A percentile compares a stretch with the other conserved stretches of the same genome.
Evolutionary conservation across 2,888 invertebrate species (phyloP).

Genomic region (Pardosa pseudoannulata): DNA sequence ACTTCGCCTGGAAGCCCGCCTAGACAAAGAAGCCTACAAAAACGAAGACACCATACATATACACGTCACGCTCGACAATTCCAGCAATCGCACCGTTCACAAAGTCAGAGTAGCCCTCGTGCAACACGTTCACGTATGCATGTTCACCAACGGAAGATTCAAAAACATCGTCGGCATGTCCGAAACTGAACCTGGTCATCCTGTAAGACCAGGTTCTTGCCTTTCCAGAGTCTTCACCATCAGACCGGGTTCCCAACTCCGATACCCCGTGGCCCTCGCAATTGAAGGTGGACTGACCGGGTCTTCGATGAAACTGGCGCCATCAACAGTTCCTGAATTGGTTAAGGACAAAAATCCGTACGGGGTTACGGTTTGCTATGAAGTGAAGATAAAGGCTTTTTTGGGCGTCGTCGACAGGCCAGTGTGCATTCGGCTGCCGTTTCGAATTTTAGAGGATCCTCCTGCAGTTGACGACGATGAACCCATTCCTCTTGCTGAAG

Average conservation of each 20-base stretch:
- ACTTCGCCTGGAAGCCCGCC: constrained; percentile 86
- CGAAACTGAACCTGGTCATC: constrained; percentile 62
- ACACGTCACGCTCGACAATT: constrained; percentile 86
- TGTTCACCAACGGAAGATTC: constrained; percentile 96
- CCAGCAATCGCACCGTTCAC: constrained; percentile 89
- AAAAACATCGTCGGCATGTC: constrained; percentile 87
- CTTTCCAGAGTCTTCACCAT: constrained; percentile 65
- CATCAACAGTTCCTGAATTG: constrained; percentile 51
- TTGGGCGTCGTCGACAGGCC: constrained; percentile 73
- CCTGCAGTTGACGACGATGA: constrained; percentile 33
- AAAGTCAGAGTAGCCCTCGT: constrained; percentile 89
- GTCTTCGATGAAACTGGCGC: constrained; percentile 47
- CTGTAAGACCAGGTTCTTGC: constrained; percentile 65
- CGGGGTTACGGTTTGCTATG: constrained; percentile 72
- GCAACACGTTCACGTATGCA: constrained; percentile 94
- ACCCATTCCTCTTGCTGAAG: constrained; percentile 30
- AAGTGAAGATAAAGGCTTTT: constrained; percentile 71
- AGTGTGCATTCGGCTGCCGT: constrained; percentile 64
- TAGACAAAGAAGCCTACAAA: constrained; percentile 87
- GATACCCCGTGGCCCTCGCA: constrained; percentile 73
- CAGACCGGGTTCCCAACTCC: constrained; percentile 46
- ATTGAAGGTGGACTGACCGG: constrained; percentile 67
- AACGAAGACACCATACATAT: constrained; percentile 89
- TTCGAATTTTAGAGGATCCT: constrained; percentile 54
- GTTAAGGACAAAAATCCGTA: constrained; percentile 72